These are phyloP conservation scores for Schlechtendalia chinensis DNA, from an alignment of 1,140 invertebrate species.

Conservation along the genomic window DNA sequence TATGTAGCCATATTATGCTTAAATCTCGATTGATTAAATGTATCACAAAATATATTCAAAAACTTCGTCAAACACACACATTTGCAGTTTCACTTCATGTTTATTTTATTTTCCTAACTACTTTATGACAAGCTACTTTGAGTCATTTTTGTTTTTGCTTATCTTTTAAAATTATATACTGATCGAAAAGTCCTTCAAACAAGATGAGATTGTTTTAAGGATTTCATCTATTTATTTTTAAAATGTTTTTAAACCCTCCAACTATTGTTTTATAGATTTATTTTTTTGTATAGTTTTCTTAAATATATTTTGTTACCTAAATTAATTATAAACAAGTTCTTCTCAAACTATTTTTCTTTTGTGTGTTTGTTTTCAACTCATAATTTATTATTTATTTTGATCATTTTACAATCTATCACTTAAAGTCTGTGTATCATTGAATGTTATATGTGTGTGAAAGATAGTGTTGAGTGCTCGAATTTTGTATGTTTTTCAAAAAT, in stretches of 20 bases:
- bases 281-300: background rate
- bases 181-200: background rate
- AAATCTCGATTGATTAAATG: background rate
- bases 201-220: background rate
- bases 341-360: background rate
- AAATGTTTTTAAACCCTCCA: background rate
- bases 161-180: background rate
- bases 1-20: background rate
- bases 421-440: no score
- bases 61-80: background rate
- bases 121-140: constrained; percentile 8
- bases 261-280: background rate
- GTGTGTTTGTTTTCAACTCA: background rate
- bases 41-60: background rate
- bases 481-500: background rate
- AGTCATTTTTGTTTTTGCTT: background rate
- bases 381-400: background rate
- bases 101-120: constrained; percentile 4
- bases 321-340: background rate
- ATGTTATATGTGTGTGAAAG: no score
- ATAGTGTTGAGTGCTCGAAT: background rate
- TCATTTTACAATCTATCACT: background rate
- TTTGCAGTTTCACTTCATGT: background rate
- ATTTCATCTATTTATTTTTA: background rate
- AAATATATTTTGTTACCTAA: constrained; percentile 18